Evolutionary conservation across 2,888 invertebrate species (phyloP), one percentile per base, ranked within the genome.

Genomic region (Slavum lentiscoides): DNA sequence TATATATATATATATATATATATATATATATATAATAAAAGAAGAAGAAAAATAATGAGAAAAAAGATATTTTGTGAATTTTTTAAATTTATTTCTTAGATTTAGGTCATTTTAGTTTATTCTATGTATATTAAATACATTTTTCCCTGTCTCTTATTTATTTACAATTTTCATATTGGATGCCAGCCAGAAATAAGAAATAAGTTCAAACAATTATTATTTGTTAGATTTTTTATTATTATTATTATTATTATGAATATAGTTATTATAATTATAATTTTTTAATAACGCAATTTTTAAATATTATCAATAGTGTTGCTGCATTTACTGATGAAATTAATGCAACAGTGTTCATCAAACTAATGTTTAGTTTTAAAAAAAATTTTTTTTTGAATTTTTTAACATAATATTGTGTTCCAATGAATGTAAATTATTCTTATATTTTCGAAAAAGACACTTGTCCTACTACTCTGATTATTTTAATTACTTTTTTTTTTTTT

Each of bases 101-200:
- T 61, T 43, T 70, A 70, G 39, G 1, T 72, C 23, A 62, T 64
- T 5, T 43, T 23, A 43, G 23, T 58, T 72, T 80, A 64, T 80
- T 80, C 55, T 64, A 72, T 80, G 62, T 70, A 70, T 17, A 39
- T 77, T 70, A 77, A 53, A 53, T 69, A 70, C 49, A 69, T 77
- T 62, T 62, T 6, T 13, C 39, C 23, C 21, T 13, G 19, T 17
- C 17, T 21, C 58, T 76, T 23, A 59, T 70, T 70, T 70, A 62
- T 70, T 77, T 77, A 61, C 43, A 53, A 67, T 70, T 49, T 76
- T 76, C 70, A 30, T 77, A 53, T 76, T 9, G 37, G 37, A 53
- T n/a, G 62, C 13, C 19, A 19, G 23, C 30, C 43, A 39, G 58
- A 58, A 75, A 61, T 61, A 68, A 76, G 67, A 30, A 30, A 59